Percentiles rank a stretch among this genome's conserved stretches.
Evolutionary conservation across 2,113 vertebrate genomes (phyloP).

Genomic region (Daboia siamensis): DNA sequence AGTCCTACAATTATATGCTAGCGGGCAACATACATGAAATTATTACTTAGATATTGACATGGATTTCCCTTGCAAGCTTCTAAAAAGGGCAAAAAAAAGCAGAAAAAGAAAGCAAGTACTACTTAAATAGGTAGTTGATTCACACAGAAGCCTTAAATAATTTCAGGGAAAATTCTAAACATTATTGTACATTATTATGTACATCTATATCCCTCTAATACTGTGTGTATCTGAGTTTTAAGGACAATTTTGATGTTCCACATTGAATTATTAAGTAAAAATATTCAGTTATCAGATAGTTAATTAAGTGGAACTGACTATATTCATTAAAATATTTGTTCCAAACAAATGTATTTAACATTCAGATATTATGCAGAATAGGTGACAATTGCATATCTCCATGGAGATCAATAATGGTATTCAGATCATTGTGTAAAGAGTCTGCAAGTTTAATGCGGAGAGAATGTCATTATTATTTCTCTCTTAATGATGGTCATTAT

Average conservation of each 20-base stretch:
- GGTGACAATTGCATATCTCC: conserved; percentile 99
- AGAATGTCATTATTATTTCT: conserved; percentile 99
- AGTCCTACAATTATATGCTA: conserved; percentile 38
- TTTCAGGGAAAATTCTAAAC: conserved; percentile 63
- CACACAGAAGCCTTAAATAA: conserved; percentile 64
- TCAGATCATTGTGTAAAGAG: conserved; percentile 99
- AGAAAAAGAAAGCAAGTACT: conserved; percentile 30
- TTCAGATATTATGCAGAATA: conserved; percentile 96
- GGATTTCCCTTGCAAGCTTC: conserved; percentile 49
- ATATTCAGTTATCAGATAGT: conserved; percentile 87
- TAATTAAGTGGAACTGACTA: conserved; percentile 89
- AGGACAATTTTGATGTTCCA: conserved; percentile 74
- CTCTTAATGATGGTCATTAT: conserved; percentile 99
- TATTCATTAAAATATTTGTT: conserved; percentile 90
- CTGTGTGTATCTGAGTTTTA: conserved; percentile 72
- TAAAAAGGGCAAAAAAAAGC: conserved; percentile 53
- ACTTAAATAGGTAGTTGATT: conserved; percentile 51
- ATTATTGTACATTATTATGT: conserved; percentile 60
- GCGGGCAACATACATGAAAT: conserved; percentile 14
- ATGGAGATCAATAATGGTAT: conserved; percentile 99
- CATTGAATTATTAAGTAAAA: conserved; percentile 86
- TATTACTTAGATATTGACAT: conserved; percentile 40
- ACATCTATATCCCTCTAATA: conserved; percentile 70
- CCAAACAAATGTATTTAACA: conserved; percentile 98
- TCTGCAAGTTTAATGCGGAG: conserved; percentile 99